Evolutionary conservation across 2,888 invertebrate genomes (phyloP).

Genomic region (Matsumyia berberina): DNA sequence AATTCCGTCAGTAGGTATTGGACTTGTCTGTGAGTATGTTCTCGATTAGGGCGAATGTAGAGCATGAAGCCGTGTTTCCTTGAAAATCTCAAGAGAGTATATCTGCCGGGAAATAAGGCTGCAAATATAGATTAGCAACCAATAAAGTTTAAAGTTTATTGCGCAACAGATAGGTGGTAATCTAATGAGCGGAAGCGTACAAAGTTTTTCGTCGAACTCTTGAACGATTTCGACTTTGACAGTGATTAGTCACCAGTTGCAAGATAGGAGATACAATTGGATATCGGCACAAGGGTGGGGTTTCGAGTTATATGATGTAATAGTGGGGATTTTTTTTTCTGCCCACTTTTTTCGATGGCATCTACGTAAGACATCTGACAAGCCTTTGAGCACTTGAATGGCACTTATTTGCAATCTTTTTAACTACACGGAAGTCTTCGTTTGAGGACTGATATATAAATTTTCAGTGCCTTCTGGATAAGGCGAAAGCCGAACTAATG

Average conservation of each 20-base stretch:
- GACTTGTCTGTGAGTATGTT: too few species aligned
- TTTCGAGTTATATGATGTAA: neutral
- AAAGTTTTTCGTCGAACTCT: slow-evolving; percentile 27
- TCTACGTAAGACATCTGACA: neutral
- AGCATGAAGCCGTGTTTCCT: slow-evolving; percentile 12
- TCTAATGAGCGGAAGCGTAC: slow-evolving; percentile 11
- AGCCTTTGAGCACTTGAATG: neutral
- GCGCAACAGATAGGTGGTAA: neutral
- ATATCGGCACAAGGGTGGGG: slow-evolving; percentile 13
- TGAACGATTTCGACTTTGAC: slow-evolving; percentile 20
- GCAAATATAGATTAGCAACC: slow-evolving; percentile 15
- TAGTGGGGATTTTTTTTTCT: neutral
- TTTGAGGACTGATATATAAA: too few species aligned
- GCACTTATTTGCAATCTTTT: too few species aligned
- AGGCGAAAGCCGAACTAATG: too few species aligned
- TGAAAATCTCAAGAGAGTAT: slow-evolving; percentile 16
- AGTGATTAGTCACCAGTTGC: slow-evolving; percentile 17
- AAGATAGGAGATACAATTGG: neutral
- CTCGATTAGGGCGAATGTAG: slow-evolving; percentile 26
- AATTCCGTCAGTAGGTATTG: too few species aligned
- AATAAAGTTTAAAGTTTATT: slow-evolving; percentile 1
- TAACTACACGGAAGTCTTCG: too few species aligned
- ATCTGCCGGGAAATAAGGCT: neutral
- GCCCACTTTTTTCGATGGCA: neutral
- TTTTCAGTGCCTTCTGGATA: too few species aligned